Evolutionary conservation across 2,797 vertebrate species (phyloP), one percentile per base, ranked within the genome.

Genomic region (Eidolon dupreanum): DNA sequence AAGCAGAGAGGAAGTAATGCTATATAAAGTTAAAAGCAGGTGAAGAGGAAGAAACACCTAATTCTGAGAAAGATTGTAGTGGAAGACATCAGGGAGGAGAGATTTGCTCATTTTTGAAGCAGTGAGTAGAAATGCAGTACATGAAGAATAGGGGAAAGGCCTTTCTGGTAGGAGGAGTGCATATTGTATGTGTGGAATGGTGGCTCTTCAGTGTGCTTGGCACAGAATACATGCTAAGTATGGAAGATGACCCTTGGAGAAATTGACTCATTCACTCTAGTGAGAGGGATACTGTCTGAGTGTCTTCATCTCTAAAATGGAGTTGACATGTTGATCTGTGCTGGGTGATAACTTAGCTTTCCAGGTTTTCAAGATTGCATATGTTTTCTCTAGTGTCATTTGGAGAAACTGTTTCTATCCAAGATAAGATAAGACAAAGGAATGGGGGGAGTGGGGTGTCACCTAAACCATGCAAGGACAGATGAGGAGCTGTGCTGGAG

Each of bases 331-430:
- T 38, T 51, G 79, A 28, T 93, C 7, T 4, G 81, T 46, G 74
- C 46, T 94, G 46, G 66, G 15, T 59, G 92, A 11, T 0, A 0
- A 61, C 61, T 86, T 66, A 16, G 66, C 92, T 97, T 77, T 93
- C 53, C 24, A 33, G 38, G 55, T 95, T n/a, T 19, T 36, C 94
- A 68, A 81, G 89, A 77, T 85, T 93, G 87, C 87, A 13, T 74
- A 38, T 85, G 10, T 77, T 24, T 0, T 26, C 24, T 81, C 84
- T 55, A 19, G 33, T 57, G 82, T 95, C 81, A 16, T 78, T 70
- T 94, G 66, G 49, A 78, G 85, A 96, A 93, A 90, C 74, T 22
- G 15, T 75, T 97, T 84, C 74, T 61, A 24, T 93, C 97, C 91
- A 78, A 61, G 28, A 78, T 96, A 57, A 97, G 71, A 95, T 2